phyloP scores from a whole-genome alignment of 2,113 vertebrate genomes.

The Pterocles burchelli region DNA sequence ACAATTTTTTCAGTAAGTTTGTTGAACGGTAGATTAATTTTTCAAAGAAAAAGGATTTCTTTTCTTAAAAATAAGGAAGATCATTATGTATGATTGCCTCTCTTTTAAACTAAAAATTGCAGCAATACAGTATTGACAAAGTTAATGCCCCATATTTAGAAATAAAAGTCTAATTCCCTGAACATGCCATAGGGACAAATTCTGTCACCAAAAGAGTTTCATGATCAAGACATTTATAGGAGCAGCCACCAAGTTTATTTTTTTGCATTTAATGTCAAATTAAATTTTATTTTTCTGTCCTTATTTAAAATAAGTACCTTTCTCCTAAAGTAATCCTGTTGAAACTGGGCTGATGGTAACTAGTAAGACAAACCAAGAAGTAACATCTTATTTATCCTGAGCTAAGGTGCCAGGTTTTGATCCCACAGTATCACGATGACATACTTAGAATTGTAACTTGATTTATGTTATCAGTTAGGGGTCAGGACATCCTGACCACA shows the following conservation, averaged over 20 bases:
- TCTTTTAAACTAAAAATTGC: neutral
- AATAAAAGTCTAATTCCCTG: conserved; percentile 22
- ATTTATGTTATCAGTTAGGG: neutral
- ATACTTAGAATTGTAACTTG: neutral
- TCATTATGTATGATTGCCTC: neutral
- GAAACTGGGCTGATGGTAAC: neutral
- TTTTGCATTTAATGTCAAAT: neutral
- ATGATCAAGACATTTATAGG: neutral
- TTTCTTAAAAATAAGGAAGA: neutral
- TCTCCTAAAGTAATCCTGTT: neutral
- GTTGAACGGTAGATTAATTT: neutral
- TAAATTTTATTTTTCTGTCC: neutral
- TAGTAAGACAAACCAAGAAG: neutral
- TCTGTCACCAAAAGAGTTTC: conserved; percentile 4
- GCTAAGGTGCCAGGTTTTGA: neutral
- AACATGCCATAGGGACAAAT: neutral
- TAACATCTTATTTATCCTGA: neutral
- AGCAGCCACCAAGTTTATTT: neutral
- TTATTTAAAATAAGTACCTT: neutral
- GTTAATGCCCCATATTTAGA: neutral
- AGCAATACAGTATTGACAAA: neutral
- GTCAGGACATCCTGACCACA: neutral
- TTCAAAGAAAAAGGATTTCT: neutral
- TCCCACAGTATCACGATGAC: neutral
- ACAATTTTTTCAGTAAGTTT: neutral